Evolutionary conservation across 2,888 invertebrate species (phyloP).

Genomic region (Agrenia bidenticulata): DNA sequence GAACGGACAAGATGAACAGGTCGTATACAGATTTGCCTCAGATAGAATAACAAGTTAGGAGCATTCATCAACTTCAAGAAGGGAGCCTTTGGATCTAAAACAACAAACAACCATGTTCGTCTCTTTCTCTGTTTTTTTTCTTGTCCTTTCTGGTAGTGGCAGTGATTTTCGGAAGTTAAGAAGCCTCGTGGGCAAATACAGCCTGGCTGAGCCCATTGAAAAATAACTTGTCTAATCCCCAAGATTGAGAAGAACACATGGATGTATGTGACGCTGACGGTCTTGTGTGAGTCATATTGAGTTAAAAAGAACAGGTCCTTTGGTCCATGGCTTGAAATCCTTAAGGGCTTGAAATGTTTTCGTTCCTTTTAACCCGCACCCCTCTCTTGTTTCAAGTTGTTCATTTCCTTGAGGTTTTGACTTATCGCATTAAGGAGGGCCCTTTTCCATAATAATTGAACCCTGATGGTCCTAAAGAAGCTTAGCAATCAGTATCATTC

Average conservation of each 20-base stretch:
- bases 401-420: slow-evolving; percentile 21
- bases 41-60: background rate
- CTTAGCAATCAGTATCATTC: slow-evolving; percentile 11
- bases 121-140: too few species aligned
- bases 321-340: background rate
- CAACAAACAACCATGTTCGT: background rate
- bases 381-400: slow-evolving; percentile 14
- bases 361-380: background rate
- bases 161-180: too few species aligned
- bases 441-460: background rate
- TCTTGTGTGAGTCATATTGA: slow-evolving; percentile 1
- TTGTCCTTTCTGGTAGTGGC: too few species aligned
- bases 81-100: background rate
- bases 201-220: background rate
- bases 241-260: slow-evolving; percentile 7
- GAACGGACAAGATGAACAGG: too few species aligned
- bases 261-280: too few species aligned
- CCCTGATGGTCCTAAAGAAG: slow-evolving; percentile 3
- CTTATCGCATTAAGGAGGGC: slow-evolving; percentile 1
- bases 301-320: background rate
- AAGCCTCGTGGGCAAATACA: too few species aligned
- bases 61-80: slow-evolving; percentile 3
- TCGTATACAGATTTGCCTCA: too few species aligned
- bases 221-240: background rate
- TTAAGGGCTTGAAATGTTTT: background rate